Percentiles rank a stretch among this genome's conserved stretches.
phyloP scores from a whole-genome alignment of 2,113 vertebrate species.

The Neofelis nebulosa region DNA sequence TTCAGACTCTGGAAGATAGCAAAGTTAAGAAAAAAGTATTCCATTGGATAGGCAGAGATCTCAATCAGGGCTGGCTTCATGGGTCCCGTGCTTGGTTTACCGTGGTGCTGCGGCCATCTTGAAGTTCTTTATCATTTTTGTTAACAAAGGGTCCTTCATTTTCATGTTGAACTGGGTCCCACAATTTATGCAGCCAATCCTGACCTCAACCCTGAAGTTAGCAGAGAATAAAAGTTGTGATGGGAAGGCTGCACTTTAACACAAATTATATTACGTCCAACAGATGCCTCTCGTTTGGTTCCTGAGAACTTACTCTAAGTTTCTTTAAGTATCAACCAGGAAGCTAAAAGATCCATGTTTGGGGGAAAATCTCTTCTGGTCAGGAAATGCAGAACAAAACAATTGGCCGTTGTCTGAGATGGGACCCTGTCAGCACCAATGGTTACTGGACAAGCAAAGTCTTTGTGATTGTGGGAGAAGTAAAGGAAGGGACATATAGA shows the following conservation, averaged over 20 bases:
- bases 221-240: slow-evolving; percentile 14
- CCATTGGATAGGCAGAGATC: background rate
- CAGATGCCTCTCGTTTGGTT: background rate
- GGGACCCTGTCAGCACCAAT: background rate
- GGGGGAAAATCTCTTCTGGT: background rate
- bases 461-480: background rate
- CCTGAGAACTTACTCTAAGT: background rate
- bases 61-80: background rate
- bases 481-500: background rate
- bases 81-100: background rate
- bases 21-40: background rate
- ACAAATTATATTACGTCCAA: background rate
- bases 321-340: background rate
- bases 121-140: background rate
- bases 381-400: background rate
- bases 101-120: background rate
- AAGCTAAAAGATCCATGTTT: background rate
- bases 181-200: background rate
- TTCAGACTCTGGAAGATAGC: background rate
- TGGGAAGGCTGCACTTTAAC: background rate
- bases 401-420: background rate
- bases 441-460: background rate
- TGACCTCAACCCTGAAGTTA: background rate
- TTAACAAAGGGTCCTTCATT: background rate
- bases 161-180: background rate